Conservation (phyloP, 2,113 vertebrate species). For the human (Homo sapiens) region DNA sequence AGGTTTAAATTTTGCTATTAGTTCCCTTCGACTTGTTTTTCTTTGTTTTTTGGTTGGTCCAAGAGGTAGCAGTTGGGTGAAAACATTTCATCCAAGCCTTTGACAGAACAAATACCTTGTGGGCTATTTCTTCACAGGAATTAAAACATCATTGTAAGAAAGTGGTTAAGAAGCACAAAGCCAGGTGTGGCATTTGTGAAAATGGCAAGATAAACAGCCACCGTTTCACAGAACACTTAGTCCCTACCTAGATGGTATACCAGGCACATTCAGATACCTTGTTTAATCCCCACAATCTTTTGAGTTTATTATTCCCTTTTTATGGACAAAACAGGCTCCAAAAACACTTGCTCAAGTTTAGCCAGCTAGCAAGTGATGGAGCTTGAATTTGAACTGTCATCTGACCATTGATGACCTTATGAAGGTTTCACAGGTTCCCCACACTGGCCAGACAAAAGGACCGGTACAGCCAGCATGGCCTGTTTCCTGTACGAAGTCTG, state of each 20-base stretch:
- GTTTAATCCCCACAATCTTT: not conserved
- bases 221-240: not conserved
- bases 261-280: not conserved
- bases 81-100: not conserved
- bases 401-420: not conserved
- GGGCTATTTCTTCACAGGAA: not conserved
- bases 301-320: not conserved
- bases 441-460: not conserved
- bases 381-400: not conserved
- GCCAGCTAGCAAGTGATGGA: not conserved
- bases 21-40: not conserved
- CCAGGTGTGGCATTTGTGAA: not conserved
- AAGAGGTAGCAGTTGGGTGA: not conserved
- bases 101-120: not conserved
- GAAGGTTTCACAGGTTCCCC: not conserved
- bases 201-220: not conserved
- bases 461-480: not conserved
- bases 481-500: not conserved
- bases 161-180: not conserved
- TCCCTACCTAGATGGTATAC: not conserved
- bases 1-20: not conserved
- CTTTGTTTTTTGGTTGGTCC: not conserved
- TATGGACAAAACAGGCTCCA: not conserved
- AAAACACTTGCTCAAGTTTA: not conserved
- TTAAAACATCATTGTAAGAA: not conserved